Conservation (phyloP, 2,888 invertebrate species). For the Nasonia oneida region DNA sequence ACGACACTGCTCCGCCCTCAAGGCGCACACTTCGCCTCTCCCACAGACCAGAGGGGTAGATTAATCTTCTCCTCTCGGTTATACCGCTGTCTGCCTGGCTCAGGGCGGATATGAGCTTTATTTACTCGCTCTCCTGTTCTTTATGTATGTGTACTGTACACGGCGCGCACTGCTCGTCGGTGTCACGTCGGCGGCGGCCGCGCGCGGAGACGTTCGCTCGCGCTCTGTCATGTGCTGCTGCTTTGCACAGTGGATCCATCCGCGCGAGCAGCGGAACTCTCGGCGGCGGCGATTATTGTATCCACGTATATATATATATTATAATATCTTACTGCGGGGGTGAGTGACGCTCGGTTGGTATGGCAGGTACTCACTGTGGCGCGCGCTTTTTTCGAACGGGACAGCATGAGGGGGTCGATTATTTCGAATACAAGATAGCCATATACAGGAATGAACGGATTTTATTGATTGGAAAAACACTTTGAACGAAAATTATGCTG, state of each 20-base stretch:
- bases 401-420: too few relatives aligned
- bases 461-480: too few relatives aligned
- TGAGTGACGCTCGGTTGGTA: neutral
- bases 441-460: too few relatives aligned
- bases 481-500: too few relatives aligned
- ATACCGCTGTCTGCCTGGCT: neutral
- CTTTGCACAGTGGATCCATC: neutral
- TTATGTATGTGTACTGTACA: too few relatives aligned
- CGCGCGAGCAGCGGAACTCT: neutral
- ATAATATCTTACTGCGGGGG: neutral
- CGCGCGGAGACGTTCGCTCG: neutral
- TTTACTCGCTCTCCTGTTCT: neutral
- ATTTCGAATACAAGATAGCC: too few relatives aligned
- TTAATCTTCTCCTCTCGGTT: neutral
- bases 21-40: neutral
- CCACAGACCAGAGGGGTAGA: neutral
- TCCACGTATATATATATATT: neutral
- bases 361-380: neutral
- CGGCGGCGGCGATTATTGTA: neutral
- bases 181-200: neutral
- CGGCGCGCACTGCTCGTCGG: neutral
- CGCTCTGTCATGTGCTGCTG: neutral
- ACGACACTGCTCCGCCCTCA: neutral
- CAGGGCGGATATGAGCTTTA: neutral
- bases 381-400: neutral